phyloP scores from a whole-genome alignment of 1,140 invertebrate genomes.

The Thaumetopoea pityocampa region DNA sequence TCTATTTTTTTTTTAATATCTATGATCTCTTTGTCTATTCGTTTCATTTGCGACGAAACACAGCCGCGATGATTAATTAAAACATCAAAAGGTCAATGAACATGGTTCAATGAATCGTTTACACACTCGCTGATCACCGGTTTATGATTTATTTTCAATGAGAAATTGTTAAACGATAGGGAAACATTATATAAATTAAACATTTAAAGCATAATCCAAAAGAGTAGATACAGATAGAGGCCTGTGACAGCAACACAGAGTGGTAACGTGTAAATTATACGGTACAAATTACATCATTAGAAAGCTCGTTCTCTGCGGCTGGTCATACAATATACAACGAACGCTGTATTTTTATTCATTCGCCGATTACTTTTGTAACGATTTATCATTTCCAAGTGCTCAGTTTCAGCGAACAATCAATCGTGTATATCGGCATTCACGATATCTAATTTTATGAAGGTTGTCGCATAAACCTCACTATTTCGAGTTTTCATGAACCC shows the following conservation, averaged over 20 bases:
- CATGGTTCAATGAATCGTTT: conserved; percentile 40
- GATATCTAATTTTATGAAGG: conserved; percentile 19
- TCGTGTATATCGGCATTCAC: conserved; percentile 7
- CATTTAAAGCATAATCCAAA: conserved; percentile 15
- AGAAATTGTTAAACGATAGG: conserved; percentile 16
- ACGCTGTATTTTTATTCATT: conserved; percentile 10
- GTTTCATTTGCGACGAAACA: conserved; percentile 34
- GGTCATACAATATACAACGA: conserved; percentile 13
- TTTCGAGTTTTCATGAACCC: conserved; percentile 34
- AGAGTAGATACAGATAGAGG: conserved; percentile 18
- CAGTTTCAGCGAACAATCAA: conserved; percentile 5
- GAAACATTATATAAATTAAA: conserved; percentile 17
- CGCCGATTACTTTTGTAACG: conserved; percentile 2
- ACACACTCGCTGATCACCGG: conserved; percentile 26
- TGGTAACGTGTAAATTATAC: conserved; percentile 46
- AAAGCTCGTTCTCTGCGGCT: conserved; percentile 28
- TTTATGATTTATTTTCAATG: conserved; percentile 26
- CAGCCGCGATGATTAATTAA: conserved; percentile 46
- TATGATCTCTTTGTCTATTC: too few relatives aligned
- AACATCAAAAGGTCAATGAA: conserved; percentile 52
- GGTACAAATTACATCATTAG: conserved; percentile 50
- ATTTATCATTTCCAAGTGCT: conserved; percentile 4
- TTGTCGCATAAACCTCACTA: conserved; percentile 23
- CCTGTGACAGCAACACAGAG: conserved; percentile 27
- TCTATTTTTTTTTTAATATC: too few relatives aligned